Conservation (phyloP, 2,797 vertebrate genomes). For the Myotis pilosus region DNA sequence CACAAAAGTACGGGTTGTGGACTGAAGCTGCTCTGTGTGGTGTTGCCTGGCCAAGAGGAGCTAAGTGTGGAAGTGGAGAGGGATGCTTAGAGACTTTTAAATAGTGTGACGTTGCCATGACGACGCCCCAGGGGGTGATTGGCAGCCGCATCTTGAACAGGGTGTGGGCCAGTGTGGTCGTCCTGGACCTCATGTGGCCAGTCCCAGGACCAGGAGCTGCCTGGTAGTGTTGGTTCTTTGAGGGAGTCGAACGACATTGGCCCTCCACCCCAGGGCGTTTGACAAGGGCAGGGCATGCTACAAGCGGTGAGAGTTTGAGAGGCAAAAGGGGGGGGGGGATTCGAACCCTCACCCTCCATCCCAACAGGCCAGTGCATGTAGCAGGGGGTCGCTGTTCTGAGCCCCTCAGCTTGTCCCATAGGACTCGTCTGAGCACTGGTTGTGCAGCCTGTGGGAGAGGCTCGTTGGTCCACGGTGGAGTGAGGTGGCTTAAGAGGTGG, state of each 20-base stretch:
- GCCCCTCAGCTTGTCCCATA: neutral
- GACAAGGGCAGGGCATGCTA: neutral
- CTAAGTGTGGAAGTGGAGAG: neutral
- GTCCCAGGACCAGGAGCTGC: neutral
- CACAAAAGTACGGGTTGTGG: neutral
- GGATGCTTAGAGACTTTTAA: neutral
- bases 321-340: neutral
- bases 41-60: neutral
- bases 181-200: neutral
- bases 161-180: neutral
- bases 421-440: neutral
- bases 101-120: rapidly evolving
- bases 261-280: neutral
- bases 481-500: neutral
- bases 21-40: neutral
- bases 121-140: neutral
- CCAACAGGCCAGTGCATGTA: neutral
- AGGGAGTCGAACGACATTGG: neutral
- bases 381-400: neutral
- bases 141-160: neutral
- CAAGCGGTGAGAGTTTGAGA: too few species aligned
- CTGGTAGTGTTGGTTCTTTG: neutral
- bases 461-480: neutral
- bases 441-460: neutral
- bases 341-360: neutral